Base-by-base conservation (phyloP, 2,113 vertebrate genomes). In the Gambusia affinis region DNA sequence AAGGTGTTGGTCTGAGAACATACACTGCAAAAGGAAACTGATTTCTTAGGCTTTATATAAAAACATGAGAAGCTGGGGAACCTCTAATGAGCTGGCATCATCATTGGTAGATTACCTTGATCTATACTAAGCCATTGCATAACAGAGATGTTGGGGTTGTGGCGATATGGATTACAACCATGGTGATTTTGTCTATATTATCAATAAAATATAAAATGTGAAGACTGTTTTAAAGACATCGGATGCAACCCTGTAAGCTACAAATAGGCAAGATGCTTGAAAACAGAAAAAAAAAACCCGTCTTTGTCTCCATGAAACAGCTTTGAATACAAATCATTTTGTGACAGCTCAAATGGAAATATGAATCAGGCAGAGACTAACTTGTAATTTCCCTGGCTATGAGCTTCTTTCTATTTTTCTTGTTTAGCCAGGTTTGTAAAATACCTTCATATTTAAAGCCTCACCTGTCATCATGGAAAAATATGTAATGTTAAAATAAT, bases 281-380 rank as follows among this genome's bases (percentile, higher is more conserved):
- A 75, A 77, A 64, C 27, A 83, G 67, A 73, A 62, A 72, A 70
- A 65, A 47, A 6, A 6, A 30, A 12, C 22, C 81, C 27, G 70
- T 79, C 67, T 65, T 65, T 64, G 31, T 66, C 60, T 79, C 42
- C 14, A 28, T 71, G 63, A 73, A 82, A 78, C 79, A 70, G 66
- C 8, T 4, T n/a, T n/a, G 60, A 73, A 82, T 74, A 83, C 73
- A 82, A 82, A 76, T 87, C 44, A 2, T 73, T 62, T 51, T 60
- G 81, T 70, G 73, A 80, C 85, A 85, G 83, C 67, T 82, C 69
- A 72, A 72, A 83, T 4, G 3, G 67, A 79, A 78, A 87, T 76
- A 76, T 69, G 73, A 87, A 89, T 88, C 81, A 76, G 73, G 62
- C 72, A 74, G 79, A 85, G 79, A 75, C 67, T 72, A 77, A 70